Evolutionary conservation across 2,113 vertebrate species (phyloP).

Genomic region (Mirounga angustirostris): DNA sequence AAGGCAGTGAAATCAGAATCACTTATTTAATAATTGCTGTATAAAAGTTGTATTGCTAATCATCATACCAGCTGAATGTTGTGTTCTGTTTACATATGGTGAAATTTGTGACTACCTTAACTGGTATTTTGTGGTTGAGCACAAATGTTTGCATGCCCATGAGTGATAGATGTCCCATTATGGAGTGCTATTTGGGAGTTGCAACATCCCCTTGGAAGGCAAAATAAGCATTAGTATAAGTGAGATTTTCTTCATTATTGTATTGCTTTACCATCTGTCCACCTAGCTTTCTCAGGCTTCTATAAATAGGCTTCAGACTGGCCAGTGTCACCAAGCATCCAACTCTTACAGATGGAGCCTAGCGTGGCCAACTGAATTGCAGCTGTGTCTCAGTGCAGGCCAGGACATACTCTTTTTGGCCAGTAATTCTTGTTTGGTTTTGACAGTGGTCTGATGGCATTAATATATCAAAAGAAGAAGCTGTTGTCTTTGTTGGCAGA

Average conservation of each 20-base stretch:
- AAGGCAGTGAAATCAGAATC: not conserved
- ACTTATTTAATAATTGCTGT: not conserved
- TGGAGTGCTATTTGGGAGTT: slow-evolving; percentile 27
- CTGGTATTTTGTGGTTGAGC: not conserved
- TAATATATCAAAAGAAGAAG: slow-evolving; percentile 54
- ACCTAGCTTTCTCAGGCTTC: slow-evolving; percentile 59
- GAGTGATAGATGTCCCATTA: slow-evolving; percentile 62
- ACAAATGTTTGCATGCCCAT: slow-evolving; percentile 54
- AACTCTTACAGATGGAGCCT: slow-evolving; percentile 80
- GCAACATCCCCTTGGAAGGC: slow-evolving; percentile 67
- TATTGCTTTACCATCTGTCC: slow-evolving; percentile 80
- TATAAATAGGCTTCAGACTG: slow-evolving; percentile 78
- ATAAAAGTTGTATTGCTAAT: not conserved
- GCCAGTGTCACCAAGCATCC: slow-evolving; percentile 66
- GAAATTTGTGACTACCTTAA: not conserved
- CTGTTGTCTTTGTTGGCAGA: not conserved
- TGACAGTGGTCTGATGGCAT: slow-evolving; percentile 45
- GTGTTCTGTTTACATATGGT: slow-evolving; percentile 10
- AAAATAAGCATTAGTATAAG: slow-evolving; percentile 69
- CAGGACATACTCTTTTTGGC: slow-evolving; percentile 57
- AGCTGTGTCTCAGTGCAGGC: slow-evolving; percentile 72
- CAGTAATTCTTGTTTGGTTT: slow-evolving; percentile 54
- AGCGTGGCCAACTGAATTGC: slow-evolving; percentile 72
- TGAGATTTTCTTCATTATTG: slow-evolving; percentile 74
- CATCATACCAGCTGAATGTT: not conserved